These are phyloP conservation scores for Festucalex cinctus DNA, from an alignment of 2,113 vertebrate species.

Conservation along the genomic window DNA sequence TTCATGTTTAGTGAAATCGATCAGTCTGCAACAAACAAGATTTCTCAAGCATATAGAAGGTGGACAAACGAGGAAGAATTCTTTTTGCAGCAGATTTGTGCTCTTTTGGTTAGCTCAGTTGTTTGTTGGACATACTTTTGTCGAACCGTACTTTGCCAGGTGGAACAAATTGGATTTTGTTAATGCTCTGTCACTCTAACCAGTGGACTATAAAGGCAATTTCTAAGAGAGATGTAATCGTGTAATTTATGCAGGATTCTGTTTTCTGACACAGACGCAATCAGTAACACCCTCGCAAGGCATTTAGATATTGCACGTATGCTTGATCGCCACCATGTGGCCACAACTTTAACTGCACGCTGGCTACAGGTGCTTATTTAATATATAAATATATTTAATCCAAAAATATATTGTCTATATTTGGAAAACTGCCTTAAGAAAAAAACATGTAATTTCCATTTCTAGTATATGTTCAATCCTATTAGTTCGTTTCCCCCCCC, in stretches of 20 bases:
- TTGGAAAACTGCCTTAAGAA: not conserved
- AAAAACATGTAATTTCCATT: not conserved
- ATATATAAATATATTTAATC: not conserved
- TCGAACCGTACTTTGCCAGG: conserved; percentile 24
- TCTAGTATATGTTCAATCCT: not conserved
- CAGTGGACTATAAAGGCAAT: conserved; percentile 29
- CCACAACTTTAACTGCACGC: conserved; percentile 36
- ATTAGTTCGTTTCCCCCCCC: not conserved
- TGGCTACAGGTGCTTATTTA: not conserved
- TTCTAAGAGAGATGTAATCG: conserved; percentile 38
- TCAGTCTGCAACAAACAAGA: not conserved
- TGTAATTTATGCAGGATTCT: conserved; percentile 27
- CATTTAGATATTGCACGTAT: not conserved
- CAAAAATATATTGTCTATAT: not conserved
- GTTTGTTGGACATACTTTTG: conserved; percentile 30
- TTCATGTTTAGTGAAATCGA: not conserved
- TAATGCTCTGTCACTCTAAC: conserved; percentile 29
- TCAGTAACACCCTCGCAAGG: not conserved
- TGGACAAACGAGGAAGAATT: not conserved
- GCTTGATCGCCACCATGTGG: conserved; percentile 62
- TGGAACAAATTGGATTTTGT: conserved; percentile 49
- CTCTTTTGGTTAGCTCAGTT: not conserved
- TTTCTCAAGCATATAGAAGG: not conserved
- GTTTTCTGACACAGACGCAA: not conserved
- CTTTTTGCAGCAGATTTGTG: not conserved